Evolutionary conservation across 30 jellyfish, hydroid and myxozoan species (phyloP), one percentile per base, ranked within the genome.

Genomic region (Aurelia aurita): DNA sequence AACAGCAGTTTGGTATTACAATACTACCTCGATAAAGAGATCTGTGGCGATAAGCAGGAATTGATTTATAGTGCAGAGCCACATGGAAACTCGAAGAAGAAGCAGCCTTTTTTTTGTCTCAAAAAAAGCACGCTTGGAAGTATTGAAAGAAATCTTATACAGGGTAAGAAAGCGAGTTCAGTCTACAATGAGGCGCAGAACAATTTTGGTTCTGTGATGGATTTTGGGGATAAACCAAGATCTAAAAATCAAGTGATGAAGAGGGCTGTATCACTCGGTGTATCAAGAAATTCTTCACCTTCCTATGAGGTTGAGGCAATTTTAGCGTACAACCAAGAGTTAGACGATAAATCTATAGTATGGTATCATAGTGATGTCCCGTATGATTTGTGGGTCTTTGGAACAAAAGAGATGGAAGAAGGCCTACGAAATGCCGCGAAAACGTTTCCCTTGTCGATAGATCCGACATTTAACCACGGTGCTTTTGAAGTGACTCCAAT

Each of bases 341-440:
- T 28, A n/a, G 77, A 29, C 5, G 77, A 65, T 5, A 29, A 65
- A 20, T 10, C 53, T 5, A 65, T 65, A 7, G 49, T 65, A 5
- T 65, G 77, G 77, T 21, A 8, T 59, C 72, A 59, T 59, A 20
- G 72, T 59, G 77, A 65, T 53, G 34, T 65, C 27, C 77, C 77
- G 21, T 53, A 28, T 20, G 77, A 65, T 28, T 65, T 65, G 27
- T 65, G 77, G 77, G 77, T 65, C 7, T 5, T 65, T 13, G 77
- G 77, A 28, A 65, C 77, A 53, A 22, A 21, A 13, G 20, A 28
- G 20, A 65, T 65, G 77, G 34, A 22, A 20, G 18, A 23, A 10
- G 20, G 5, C 12, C 54, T 65, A 22, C 21, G 11, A 23, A 18
- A 8, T 22, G 77, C 77, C 19, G 49, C 77, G 8, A 29, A 12